phyloP scores from a whole-genome alignment of 2,797 vertebrate genomes.

The Pseudopleuronectes americanus region DNA sequence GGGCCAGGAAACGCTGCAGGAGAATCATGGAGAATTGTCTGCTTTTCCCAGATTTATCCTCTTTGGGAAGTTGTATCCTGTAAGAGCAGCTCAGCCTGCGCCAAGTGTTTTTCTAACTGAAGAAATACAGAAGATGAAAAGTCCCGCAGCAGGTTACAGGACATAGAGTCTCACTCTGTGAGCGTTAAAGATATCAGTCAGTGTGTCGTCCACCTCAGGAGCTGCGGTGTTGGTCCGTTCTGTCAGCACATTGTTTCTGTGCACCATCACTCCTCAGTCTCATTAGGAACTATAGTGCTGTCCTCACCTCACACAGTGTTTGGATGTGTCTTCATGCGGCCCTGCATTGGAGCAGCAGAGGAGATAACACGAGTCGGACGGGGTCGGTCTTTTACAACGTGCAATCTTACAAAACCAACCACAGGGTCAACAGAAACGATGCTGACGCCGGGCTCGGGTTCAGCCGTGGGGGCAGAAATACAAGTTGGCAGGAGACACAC shows the following conservation, averaged over 20 bases:
- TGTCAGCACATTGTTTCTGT: slow-evolving; percentile 60
- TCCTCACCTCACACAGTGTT: slow-evolving; percentile 40
- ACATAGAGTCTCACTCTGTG: slow-evolving; percentile 20
- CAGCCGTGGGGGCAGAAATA: slow-evolving; percentile 14
- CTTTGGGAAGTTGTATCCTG: slow-evolving; percentile 11
- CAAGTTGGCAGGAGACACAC: slow-evolving; percentile 50
- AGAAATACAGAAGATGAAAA: slow-evolving; percentile 16
- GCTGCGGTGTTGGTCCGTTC: slow-evolving; percentile 36
- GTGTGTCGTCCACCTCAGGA: slow-evolving; percentile 38
- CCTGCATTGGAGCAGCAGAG: not conserved
- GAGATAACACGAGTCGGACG: not conserved
- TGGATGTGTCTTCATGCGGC: not conserved
- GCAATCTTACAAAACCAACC: slow-evolving; percentile 2
- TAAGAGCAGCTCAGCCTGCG: slow-evolving; percentile 5
- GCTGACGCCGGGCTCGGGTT: not conserved
- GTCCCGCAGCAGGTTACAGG: no score
- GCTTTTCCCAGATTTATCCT: slow-evolving; percentile 42
- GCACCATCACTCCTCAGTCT: slow-evolving; percentile 57
- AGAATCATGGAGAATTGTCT: slow-evolving; percentile 44
- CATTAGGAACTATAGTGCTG: slow-evolving; percentile 46
- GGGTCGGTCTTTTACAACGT: not conserved
- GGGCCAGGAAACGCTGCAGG: slow-evolving; percentile 35
- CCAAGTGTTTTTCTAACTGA: slow-evolving; percentile 40
- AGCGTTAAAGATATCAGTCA: slow-evolving; percentile 52
- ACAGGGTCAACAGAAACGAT: slow-evolving; percentile 6